Percentiles rank a stretch among this genome's conserved stretches.
phyloP scores from a whole-genome alignment of 2,888 invertebrate genomes.

The Amiota mariae region DNA sequence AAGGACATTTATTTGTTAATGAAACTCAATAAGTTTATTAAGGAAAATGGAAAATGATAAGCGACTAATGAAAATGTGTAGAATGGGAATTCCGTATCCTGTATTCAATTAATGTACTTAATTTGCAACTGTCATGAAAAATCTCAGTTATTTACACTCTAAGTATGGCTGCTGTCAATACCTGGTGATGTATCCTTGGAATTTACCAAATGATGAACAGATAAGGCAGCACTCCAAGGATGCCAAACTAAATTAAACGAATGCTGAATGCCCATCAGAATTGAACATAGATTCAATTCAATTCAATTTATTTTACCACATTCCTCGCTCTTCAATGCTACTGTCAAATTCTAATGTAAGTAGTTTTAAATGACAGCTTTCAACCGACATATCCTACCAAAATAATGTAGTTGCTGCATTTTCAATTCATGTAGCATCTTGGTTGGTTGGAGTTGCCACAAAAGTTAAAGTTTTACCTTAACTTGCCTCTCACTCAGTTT shows the following conservation, averaged over 20 bases:
- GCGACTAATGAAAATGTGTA: neutral
- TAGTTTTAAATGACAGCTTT: too few species aligned
- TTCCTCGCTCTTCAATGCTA: too few species aligned
- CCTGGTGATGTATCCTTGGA: too few species aligned
- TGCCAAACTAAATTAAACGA: too few species aligned
- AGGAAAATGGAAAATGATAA: neutral
- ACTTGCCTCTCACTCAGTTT: neutral
- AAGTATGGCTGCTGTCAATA: too few species aligned
- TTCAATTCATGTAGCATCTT: neutral
- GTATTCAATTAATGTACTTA: conserved; percentile 38
- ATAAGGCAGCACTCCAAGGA: too few species aligned
- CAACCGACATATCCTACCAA: too few species aligned
- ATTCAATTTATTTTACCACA: too few species aligned
- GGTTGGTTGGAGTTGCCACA: neutral
- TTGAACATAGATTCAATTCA: too few species aligned
- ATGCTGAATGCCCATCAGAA: too few species aligned
- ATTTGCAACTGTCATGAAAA: conserved; percentile 41
- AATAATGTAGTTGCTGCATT: neutral
- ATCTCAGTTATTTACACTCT: conserved; percentile 35
- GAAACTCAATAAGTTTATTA: neutral
- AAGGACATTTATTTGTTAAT: conserved; percentile 13
- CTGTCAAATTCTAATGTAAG: too few species aligned
- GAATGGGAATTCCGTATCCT: neutral
- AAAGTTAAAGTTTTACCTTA: neutral
- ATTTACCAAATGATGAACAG: too few species aligned